Conservation (phyloP, 2,113 vertebrate genomes). For the Chrysemys picta region DNA sequence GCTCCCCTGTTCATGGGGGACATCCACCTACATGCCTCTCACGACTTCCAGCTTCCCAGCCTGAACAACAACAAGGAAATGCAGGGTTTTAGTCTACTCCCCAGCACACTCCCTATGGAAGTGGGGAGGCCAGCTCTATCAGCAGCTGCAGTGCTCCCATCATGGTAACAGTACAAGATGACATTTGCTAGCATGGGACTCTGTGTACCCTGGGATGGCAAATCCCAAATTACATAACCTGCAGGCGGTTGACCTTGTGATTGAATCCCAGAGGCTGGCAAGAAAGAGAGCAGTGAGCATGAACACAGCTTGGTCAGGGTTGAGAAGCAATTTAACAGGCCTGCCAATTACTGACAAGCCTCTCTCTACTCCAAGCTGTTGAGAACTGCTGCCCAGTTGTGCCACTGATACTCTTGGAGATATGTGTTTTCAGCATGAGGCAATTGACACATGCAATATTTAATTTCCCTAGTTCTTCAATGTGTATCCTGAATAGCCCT, state of each 20-base stretch:
- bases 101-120: background rate
- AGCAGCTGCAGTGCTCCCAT: rapidly evolving
- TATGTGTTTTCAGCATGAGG: background rate
- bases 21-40: background rate
- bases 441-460: background rate
- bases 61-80: background rate
- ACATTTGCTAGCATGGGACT: background rate
- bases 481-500: background rate
- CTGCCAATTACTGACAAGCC: background rate
- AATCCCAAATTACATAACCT: background rate
- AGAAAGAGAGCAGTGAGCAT: background rate
- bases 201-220: background rate
- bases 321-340: background rate
- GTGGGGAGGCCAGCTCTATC: background rate
- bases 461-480: background rate
- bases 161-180: no score
- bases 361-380: background rate
- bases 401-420: background rate
- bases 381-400: background rate
- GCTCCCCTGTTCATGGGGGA: background rate
- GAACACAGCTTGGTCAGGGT: background rate
- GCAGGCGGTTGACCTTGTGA: background rate
- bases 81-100: background rate
- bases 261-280: background rate
- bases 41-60: background rate